These are phyloP conservation scores for Latrodectus elegans DNA, from an alignment of 2,888 invertebrate species.

Conservation along the genomic window DNA sequence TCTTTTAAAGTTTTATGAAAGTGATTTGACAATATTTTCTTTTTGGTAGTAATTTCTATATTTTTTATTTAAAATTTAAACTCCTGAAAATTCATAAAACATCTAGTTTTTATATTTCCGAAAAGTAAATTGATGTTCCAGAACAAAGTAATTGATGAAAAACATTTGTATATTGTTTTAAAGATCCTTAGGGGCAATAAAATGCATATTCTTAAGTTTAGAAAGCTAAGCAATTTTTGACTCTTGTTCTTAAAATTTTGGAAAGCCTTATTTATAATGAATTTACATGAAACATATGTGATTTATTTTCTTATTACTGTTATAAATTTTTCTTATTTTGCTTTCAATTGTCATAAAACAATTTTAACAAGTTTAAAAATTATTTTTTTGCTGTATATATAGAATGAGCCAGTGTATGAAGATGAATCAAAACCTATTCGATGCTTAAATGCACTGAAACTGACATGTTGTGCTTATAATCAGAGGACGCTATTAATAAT, in stretches of 20 bases:
- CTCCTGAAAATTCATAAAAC: background rate
- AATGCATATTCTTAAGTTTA: too few species aligned
- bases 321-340: background rate
- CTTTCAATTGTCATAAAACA: background rate
- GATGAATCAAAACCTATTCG: slow-evolving; percentile 97
- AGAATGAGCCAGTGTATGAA: slow-evolving; percentile 82
- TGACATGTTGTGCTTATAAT: slow-evolving; percentile 95
- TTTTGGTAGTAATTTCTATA: too few species aligned
- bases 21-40: too few species aligned
- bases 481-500: slow-evolving; percentile 97
- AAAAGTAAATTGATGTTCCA: background rate
- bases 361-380: background rate
- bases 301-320: too few species aligned
- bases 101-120: background rate
- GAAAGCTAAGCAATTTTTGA: too few species aligned
- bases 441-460: slow-evolving; percentile 91
- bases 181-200: too few species aligned
- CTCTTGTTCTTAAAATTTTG: too few species aligned
- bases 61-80: too few species aligned
- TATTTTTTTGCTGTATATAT: background rate
- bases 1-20: too few species aligned
- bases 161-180: too few species aligned
- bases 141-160: background rate
- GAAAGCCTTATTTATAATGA: too few species aligned
- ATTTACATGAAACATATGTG: too few species aligned